Conservation (phyloP, 2,888 invertebrate species). For the Oscheius sp. region DNA sequence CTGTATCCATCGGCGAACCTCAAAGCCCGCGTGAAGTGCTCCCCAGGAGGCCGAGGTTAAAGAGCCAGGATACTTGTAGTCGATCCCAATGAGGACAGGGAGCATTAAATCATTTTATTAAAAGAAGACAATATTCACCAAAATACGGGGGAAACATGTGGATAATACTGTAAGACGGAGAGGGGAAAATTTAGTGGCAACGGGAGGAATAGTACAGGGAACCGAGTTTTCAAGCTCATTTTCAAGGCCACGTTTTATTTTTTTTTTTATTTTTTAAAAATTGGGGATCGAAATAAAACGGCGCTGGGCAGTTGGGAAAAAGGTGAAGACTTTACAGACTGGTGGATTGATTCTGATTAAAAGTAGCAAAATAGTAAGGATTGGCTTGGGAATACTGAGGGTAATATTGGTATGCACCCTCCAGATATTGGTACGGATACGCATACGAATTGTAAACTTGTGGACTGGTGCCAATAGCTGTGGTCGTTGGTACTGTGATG, state of each 20-base stretch:
- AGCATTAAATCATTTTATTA: slow-evolving; percentile 12
- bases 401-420: slow-evolving; percentile 28
- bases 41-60: not conserved
- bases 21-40: slow-evolving; percentile 27
- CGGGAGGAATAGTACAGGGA: not conserved
- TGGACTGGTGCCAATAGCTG: slow-evolving; percentile 25
- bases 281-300: too few species aligned
- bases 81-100: not conserved
- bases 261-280: not conserved
- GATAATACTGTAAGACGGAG: not conserved
- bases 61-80: not conserved
- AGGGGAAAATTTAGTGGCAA: too few species aligned
- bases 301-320: slow-evolving; percentile 19
- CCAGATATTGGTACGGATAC: slow-evolving; percentile 32
- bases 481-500: slow-evolving; percentile 22
- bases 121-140: not conserved
- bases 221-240: slow-evolving; percentile 34
- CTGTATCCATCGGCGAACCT: slow-evolving; percentile 4
- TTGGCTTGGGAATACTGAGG: slow-evolving; percentile 25
- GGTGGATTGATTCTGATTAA: slow-evolving; percentile 23
- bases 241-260: slow-evolving; percentile 15
- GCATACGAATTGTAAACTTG: slow-evolving; percentile 46
- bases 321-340: slow-evolving; percentile 1
- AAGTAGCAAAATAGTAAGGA: slow-evolving; percentile 40
- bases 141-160: not conserved